Evolutionary conservation across 2,888 invertebrate species (phyloP), one percentile per base, ranked within the genome.

Genomic region (Cetonia aurata): DNA sequence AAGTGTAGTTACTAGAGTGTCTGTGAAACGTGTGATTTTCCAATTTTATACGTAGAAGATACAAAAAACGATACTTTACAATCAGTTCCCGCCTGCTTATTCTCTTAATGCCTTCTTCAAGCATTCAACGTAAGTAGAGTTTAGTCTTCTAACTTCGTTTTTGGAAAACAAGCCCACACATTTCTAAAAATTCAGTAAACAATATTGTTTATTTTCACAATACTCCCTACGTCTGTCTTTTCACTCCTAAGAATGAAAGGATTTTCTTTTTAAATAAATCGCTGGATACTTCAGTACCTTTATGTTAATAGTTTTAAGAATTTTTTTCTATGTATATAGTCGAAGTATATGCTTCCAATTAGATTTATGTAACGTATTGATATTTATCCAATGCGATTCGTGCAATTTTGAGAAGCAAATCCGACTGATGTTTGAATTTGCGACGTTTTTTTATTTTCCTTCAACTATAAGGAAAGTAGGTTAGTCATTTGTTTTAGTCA

Each of bases 51-150:
- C 60, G 46, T 48, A 48, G 60, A 46, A 60, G 48, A 60, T 46
- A 48, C 25, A 25, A 25, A 60, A 48, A 41, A 25, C 12, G 60
- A 48, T 12, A 60, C 25, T 60, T 48, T 33, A n/a, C 8, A n/a
- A 6, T 42, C 15, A 13, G 33, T 46, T 62, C 56, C 46, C 6
- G 15, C 57, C n/a, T 9, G 9, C 19, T 31, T 25, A 31, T 31
- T 42, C 15, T 15, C 13, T 46, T 62, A 65, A 76, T 76, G 76
- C 76, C 76, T 59, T 76, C 76, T 53, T 71, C 74, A 6, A 55
- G 67, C 9, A 69, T 73, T 31, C 76, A 75, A 72, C 68, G 76
- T 76, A 71, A 72, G 76, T 70, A 52, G 19, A 17, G 33, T 17
- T 19, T 13, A 48, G 6, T 8, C 6, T 31, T 46, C 10, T 56